Base-by-base conservation (phyloP, 2,888 invertebrate species). In the Sesia bembeciformis region DNA sequence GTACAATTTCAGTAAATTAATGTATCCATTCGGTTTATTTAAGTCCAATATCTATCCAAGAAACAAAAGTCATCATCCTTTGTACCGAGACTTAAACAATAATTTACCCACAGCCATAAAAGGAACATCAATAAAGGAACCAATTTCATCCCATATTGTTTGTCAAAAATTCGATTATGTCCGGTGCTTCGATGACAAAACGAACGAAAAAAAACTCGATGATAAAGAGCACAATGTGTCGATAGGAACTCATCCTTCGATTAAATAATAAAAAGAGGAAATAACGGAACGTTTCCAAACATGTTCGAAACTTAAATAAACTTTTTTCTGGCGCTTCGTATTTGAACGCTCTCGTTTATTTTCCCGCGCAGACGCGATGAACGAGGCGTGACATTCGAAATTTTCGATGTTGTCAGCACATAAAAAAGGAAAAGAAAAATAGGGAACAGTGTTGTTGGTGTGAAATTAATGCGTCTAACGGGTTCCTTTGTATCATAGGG, bases 311-410 rank as follows among this genome's bases (percentile, higher is more conserved):
- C 66, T 72, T 74, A 78, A 78, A 79, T 74, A 75, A 80, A 77
- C 74, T 74, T 78, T 82, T 79, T 81, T 76, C 72, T 74, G 74
- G 76, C 76, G 78, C 75, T 72, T 58, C 60, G 59, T 60, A 23
- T 73, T 71, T 64, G 61, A 72, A 72, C 65, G 65, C 58, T 69
- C 76, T 81, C 76, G 78, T 82, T 81, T 81, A 81, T 81, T 81
- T 84, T 84, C 82, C 82, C 79, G 76, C 78, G 77, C 74, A 68
- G 68, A 62, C 63, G 72, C 81, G 78, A 80, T 79, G 84, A 85
- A 87, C 85, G 78, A 88, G 86, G 83, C 88, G 87, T 87, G 87
- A 87, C 88, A 87, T 81, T 86, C 62, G 76, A 85, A 86, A 86
- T 81, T 78, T 81, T 77, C 75, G 78, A 70, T 81, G 81, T 78